Base-by-base conservation (phyloP, 2,113 vertebrate species). In the Oxyura jamaicensis region DNA sequence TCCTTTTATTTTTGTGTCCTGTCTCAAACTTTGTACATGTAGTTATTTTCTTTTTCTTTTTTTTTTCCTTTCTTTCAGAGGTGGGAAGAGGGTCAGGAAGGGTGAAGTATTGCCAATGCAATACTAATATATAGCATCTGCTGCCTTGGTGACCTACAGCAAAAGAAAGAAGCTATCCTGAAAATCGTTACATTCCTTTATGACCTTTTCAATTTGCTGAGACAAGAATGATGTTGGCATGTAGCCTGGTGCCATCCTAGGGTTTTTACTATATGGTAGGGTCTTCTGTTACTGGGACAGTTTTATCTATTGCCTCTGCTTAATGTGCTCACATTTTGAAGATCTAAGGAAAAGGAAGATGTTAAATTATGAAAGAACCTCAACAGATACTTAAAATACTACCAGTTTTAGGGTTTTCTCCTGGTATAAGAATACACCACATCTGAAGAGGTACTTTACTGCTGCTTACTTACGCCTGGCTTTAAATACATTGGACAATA, bases 101-200 rank as follows among this genome's bases (percentile, higher is more conserved):
- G 23, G 39, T 88, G 82, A 93, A 81, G 41, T 25, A 65, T 41
- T 77, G 74, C n/a, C 56, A 73, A 33, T 56, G 59, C 73, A 86
- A 94, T 7, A 19, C 86, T 90, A 91, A 92, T 86, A 35, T 96
- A 84, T 78, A 74, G 81, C 65, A 97, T 56, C 66, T 96, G 72
- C 78, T 95, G 50, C 90, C 89, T 93, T 35, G 53, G 60, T 95
- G 92, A 94, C 86, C 92, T 96, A 86, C 23, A 84, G 66, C 60
- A 83, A 58, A 46, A 96, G 83, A 86, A 66, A 89, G 62, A 52
- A 84, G 66, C 17, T 39, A 33, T 94, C 86, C 75, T 85, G 85
- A 62, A 95, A 97, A 90, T 93, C 46, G 1, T 94, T 97, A 88
- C 88, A 83, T 63, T 96, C 86, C 87, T 96, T 95, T 93, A 96